Conservation (phyloP, 2,113 vertebrate genomes). For the Picathartes gymnocephalus region DNA sequence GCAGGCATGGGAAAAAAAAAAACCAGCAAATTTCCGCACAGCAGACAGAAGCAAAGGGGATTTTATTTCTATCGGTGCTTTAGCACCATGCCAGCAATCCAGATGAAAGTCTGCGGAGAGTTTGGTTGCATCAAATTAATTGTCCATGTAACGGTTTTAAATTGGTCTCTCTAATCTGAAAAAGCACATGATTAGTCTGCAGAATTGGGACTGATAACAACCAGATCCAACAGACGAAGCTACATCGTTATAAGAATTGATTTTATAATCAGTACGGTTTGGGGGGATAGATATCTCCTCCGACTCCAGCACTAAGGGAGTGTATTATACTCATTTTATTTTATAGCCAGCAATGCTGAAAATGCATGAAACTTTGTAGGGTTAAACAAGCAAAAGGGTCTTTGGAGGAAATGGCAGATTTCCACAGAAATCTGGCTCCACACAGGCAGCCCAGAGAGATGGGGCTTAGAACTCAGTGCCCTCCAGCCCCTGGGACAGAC, state of each 20-base stretch:
- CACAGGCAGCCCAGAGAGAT: neutral
- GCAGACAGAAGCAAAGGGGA: neutral
- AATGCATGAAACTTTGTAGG: neutral
- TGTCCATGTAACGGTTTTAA: conserved; percentile 28
- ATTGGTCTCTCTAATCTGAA: conserved; percentile 25
- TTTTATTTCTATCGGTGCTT: neutral
- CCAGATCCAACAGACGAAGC: neutral
- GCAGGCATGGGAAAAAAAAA: neutral
- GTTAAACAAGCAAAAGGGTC: neutral
- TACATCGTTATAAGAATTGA: conserved; percentile 3
- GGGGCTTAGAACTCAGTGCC: neutral
- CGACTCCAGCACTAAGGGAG: neutral
- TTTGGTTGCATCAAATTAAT: conserved; percentile 45
- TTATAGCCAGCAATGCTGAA: neutral
- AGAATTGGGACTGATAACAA: neutral
- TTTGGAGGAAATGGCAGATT: neutral
- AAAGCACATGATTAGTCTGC: neutral
- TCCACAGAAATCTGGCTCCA: neutral
- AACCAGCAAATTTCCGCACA: neutral
- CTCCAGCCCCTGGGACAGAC: neutral
- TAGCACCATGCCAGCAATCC: neutral
- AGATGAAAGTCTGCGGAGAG: conserved; percentile 20
- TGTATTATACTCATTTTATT: neutral
- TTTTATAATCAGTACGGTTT: conserved; percentile 35
- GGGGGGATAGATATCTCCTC: neutral